Base-by-base conservation (phyloP, 1,140 invertebrate species). In the Hyles vespertilio region DNA sequence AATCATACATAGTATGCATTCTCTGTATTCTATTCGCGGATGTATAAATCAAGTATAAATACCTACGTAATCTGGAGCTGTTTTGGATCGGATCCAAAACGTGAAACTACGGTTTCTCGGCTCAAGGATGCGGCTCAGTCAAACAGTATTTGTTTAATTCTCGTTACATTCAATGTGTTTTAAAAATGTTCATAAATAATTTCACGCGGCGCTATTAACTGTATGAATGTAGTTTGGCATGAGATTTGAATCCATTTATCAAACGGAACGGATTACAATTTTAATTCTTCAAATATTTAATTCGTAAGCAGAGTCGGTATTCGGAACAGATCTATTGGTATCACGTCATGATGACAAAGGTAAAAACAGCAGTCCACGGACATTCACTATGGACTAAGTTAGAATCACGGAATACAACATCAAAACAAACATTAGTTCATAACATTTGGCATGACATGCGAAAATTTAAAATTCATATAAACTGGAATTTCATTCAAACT, bases 391-490 rank as follows among this genome's bases (percentile, higher is more conserved):
- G 36, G 36, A 54, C 52, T 45, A 43, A 40, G 40, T 54, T 54
- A 54, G 40, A 48, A 48, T n/a, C 54, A 48, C 44, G 54, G n/a
- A 32, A 9, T 34, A 47, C 54, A 74, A 73, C 69, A 63, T 57
- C 56, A 49, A 52, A 58, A 59, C 36, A 40, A 40, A 69, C 50
- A 67, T 70, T 72, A 73, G 60, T 79, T 62, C 48, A 61, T 56
- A 58, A 67, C 22, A 56, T 65, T 77, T 74, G 74, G 77, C 74
- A 77, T 74, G 74, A 74, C 77, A 79, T 77, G 77, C 77, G 58
- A 63, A 52, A 58, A 58, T 49, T 48, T 51, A 47, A 12, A 49
- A 48, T 32, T 54, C 51, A 51, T 51, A 51, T 33, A 51, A 51
- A 51, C 32, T 8, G 36, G 36, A 8, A 40, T 9, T 2, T 34